phyloP scores from a whole-genome alignment of 2,113 vertebrate genomes.

The Megaleporinus macrocephalus region DNA sequence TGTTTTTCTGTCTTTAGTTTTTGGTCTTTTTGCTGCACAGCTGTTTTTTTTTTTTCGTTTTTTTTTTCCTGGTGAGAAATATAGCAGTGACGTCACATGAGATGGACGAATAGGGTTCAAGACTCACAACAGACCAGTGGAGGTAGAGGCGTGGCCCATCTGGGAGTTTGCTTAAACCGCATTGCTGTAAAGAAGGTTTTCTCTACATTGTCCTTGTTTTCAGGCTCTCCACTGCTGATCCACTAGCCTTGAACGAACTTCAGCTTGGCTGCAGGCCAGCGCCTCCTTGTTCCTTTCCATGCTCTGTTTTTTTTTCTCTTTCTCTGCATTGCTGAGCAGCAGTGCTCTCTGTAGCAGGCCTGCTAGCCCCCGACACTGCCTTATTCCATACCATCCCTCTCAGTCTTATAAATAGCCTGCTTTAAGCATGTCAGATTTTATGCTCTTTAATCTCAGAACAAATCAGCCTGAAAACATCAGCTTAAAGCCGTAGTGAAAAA shows the following conservation, averaged over 20 bases:
- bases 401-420: neutral
- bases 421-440: neutral
- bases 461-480: neutral
- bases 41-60: too few relatives aligned
- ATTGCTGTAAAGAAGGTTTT: neutral
- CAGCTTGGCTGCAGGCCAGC: neutral
- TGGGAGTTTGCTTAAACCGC: neutral
- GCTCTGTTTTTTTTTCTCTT: slow-evolving; percentile 13
- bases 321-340: slow-evolving; percentile 5
- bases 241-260: neutral
- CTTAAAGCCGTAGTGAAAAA: neutral
- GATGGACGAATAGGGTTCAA: too few relatives aligned
- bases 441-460: neutral
- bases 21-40: too few relatives aligned
- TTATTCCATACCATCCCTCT: neutral
- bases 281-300: slow-evolving; percentile 11
- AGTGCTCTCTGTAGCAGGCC: neutral
- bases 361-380: neutral
- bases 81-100: too few relatives aligned
- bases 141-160: neutral
- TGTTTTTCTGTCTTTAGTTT: too few relatives aligned
- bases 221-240: neutral
- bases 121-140: neutral
- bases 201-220: neutral
- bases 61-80: too few relatives aligned